Evolutionary conservation across 2,797 vertebrate genomes (phyloP).

Genomic region (Tangara arthus): DNA sequence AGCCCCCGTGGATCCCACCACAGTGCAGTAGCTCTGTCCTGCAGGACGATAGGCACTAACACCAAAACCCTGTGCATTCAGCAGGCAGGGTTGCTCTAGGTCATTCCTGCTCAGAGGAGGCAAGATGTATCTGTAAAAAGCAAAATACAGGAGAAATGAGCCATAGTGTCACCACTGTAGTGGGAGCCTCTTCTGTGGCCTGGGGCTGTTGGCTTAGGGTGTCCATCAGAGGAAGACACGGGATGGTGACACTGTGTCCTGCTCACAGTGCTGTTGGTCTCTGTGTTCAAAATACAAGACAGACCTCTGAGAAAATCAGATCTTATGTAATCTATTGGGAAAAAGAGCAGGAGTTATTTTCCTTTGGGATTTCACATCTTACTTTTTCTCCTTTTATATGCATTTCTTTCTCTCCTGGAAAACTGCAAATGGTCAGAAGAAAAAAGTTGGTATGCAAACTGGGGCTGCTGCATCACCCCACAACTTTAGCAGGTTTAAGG

Average conservation of each 20-base stretch:
- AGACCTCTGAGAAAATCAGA: background rate
- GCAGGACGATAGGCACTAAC: background rate
- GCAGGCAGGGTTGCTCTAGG: background rate
- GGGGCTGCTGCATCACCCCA: background rate
- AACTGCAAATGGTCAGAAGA: background rate
- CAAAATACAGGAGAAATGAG: background rate
- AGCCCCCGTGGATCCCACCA: background rate
- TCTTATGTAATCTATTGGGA: background rate
- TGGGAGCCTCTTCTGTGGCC: background rate
- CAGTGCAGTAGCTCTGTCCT: accelerated
- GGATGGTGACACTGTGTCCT: background rate
- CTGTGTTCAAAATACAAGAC: background rate
- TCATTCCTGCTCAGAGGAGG: background rate
- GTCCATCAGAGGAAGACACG: background rate
- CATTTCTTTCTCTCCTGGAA: background rate
- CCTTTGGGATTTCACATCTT: background rate
- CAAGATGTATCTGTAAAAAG: background rate
- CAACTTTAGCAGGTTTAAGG: background rate
- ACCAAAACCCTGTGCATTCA: accelerated
- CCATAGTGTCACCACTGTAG: accelerated
- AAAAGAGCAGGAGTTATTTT: background rate
- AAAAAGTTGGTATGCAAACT: background rate
- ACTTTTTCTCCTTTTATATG: background rate
- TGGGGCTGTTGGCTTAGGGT: background rate
- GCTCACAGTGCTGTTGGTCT: background rate